Evolutionary conservation across 2,113 vertebrate species (phyloP).

Genomic region (Chiloscyllium plagiosum): DNA sequence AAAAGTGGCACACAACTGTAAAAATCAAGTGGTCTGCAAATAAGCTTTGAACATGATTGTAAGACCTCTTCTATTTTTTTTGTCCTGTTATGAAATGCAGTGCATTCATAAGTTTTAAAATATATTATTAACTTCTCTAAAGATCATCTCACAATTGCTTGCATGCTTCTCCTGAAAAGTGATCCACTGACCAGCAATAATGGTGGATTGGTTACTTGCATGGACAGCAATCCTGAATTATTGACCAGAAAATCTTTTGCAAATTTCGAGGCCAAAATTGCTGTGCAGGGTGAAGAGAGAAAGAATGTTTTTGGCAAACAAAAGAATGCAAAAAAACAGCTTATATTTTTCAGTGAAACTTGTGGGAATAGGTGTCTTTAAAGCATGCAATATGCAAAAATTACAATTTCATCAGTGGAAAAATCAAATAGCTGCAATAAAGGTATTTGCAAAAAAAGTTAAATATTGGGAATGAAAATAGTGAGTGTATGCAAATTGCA

Average conservation of each 20-base stretch:
- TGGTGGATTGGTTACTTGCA: neutral
- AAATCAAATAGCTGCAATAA: neutral
- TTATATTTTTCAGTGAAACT: too few relatives aligned
- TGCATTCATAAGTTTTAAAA: neutral
- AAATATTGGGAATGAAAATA: neutral
- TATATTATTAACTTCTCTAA: neutral
- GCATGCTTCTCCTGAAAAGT: neutral
- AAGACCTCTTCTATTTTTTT: neutral
- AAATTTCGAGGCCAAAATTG: neutral
- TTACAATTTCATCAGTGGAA: neutral
- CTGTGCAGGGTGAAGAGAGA: neutral
- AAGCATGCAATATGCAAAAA: neutral
- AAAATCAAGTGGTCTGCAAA: neutral
- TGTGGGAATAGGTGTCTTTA: neutral
- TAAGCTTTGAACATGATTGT: neutral
- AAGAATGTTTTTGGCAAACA: neutral
- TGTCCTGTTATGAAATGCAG: neutral
- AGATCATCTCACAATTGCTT: neutral
- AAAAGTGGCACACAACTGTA: neutral
- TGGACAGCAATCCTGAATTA: neutral
- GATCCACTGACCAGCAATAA: neutral
- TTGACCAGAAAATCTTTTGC: neutral
- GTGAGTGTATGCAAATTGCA: neutral
- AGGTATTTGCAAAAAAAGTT: neutral
- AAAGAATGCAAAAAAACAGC: neutral